A percentile compares a stretch with the other conserved stretches of the same genome.
Evolutionary conservation across 35 echinoderm and acorn worm genomes (phyloP).

Genomic region (Ophiothrix spiculata): DNA sequence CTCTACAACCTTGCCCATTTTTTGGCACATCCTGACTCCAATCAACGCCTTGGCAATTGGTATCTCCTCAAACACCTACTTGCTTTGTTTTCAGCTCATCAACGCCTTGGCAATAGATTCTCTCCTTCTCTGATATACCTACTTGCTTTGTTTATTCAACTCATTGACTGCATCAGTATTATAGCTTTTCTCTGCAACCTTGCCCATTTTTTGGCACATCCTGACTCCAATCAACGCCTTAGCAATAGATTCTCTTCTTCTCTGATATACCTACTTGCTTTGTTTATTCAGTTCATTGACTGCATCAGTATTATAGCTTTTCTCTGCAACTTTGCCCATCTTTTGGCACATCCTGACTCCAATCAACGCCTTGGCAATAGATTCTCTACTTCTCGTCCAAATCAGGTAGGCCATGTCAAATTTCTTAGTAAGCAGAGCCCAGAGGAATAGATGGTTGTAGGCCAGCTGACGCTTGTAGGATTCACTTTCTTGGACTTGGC

Average conservation of each 20-base stretch:
- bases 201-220: slow-evolving; percentile 46
- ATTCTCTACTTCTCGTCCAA: slow-evolving; percentile 79
- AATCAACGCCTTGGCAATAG: slow-evolving; percentile 68
- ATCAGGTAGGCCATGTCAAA: slow-evolving; percentile 76
- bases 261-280: slow-evolving; percentile 69
- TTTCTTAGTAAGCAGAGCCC: slow-evolving; percentile 74
- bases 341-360: slow-evolving; percentile 50
- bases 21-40: slow-evolving; percentile 49
- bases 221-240: slow-evolving; percentile 69
- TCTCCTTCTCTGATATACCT: too few species aligned
- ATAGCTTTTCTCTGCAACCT: slow-evolving; percentile 34
- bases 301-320: slow-evolving; percentile 70
- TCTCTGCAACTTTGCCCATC: slow-evolving; percentile 39
- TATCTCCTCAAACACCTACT: too few species aligned
- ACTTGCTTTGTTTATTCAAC: slow-evolving; percentile 69
- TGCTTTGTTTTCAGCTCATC: too few species aligned
- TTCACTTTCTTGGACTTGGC: not conserved
- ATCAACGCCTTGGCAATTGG: slow-evolving; percentile 71
- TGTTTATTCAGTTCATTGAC: slow-evolving; percentile 52
- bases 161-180: slow-evolving; percentile 68
- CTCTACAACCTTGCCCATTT: slow-evolving; percentile 37
- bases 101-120: too few species aligned
- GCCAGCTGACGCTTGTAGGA: slow-evolving; percentile 9
- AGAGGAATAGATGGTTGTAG: slow-evolving; percentile 77
- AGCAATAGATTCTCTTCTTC: slow-evolving; percentile 56